A percentile compares a stretch with the other conserved stretches of the same genome.
These are phyloP conservation scores for Nerophis ophidion DNA, from an alignment of 2,113 vertebrate genomes.

Conservation along the genomic window DNA sequence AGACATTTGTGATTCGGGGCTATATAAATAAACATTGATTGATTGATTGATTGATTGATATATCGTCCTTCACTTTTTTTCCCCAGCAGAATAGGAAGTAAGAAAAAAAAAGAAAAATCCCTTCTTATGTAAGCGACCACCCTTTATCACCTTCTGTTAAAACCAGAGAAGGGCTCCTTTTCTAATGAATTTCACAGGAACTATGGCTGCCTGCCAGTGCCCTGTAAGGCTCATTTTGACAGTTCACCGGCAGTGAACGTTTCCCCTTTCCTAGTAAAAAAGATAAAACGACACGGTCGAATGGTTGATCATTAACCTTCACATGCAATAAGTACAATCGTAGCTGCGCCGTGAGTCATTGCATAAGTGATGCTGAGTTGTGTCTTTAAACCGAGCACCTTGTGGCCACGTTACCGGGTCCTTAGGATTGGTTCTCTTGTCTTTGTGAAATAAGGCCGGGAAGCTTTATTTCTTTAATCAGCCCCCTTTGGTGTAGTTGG, in stretches of 20 bases:
- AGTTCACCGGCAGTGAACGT: conserved; percentile 9
- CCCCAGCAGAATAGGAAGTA: neutral
- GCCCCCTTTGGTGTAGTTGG: too few relatives aligned
- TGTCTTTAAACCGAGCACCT: neutral
- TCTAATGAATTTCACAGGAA: conserved; percentile 17
- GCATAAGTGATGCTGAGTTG: neutral
- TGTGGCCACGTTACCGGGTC: neutral
- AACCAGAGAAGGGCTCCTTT: neutral
- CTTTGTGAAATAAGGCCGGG: too few relatives aligned
- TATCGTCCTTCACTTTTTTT: neutral
- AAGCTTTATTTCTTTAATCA: too few relatives aligned
- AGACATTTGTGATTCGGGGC: too few relatives aligned
- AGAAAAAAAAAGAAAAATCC: neutral
- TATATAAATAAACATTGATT: too few relatives aligned
- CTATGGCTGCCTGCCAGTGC: neutral
- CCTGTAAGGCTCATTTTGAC: conserved; percentile 31
- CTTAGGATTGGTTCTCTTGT: neutral
- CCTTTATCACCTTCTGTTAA: conserved; percentile 6
- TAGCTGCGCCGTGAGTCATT: conserved; percentile 8
- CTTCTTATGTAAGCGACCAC: neutral
- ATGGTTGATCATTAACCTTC: conserved; percentile 19
- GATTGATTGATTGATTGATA: too few relatives aligned
- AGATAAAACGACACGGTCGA: neutral
- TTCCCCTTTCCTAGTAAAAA: conserved; percentile 51
- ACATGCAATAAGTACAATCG: neutral